Conservation (phyloP, 2,113 vertebrate species). For the Zeus faber region DNA sequence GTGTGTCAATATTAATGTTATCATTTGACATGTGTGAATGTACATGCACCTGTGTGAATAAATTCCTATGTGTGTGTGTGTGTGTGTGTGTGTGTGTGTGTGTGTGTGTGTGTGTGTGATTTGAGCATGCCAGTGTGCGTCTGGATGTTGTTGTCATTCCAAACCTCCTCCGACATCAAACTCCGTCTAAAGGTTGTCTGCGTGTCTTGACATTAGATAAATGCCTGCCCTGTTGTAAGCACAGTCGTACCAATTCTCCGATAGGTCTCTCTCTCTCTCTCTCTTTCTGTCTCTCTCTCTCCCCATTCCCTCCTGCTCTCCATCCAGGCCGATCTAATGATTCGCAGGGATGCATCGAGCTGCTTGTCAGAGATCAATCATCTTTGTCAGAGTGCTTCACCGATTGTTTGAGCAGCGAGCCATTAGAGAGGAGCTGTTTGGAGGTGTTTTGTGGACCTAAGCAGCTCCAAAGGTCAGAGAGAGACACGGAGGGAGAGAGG, state of each 20-base stretch:
- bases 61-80: constrained; percentile 2
- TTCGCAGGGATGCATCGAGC: constrained; percentile 75
- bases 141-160: constrained; percentile 62
- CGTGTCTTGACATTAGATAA: constrained; percentile 72
- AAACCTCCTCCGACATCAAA: constrained; percentile 61
- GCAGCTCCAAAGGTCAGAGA: constrained; percentile 77
- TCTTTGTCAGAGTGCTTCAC: constrained; percentile 74
- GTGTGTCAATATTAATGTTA: not conserved
- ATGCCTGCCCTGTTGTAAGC: constrained; percentile 68
- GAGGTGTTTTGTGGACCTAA: constrained; percentile 81
- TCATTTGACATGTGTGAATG: not conserved
- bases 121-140: constrained; percentile 15
- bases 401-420: constrained; percentile 79
- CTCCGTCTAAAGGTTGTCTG: constrained; percentile 71
- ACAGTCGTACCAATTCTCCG: constrained; percentile 69
- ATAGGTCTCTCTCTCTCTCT: constrained; percentile 65
- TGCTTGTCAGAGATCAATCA: constrained; percentile 82
- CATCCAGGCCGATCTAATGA: constrained; percentile 75
- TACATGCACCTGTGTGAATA: not conserved
- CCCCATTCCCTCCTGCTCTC: constrained; percentile 32
- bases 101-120: not conserved
- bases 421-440: constrained; percentile 81
- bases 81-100: not conserved
- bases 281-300: constrained; percentile 37
- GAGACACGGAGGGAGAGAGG: not conserved